A percentile compares a stretch with the other conserved stretches of the same genome.
Evolutionary conservation across 1,140 invertebrate species (phyloP).

Genomic region (Liolophura sinensis): DNA sequence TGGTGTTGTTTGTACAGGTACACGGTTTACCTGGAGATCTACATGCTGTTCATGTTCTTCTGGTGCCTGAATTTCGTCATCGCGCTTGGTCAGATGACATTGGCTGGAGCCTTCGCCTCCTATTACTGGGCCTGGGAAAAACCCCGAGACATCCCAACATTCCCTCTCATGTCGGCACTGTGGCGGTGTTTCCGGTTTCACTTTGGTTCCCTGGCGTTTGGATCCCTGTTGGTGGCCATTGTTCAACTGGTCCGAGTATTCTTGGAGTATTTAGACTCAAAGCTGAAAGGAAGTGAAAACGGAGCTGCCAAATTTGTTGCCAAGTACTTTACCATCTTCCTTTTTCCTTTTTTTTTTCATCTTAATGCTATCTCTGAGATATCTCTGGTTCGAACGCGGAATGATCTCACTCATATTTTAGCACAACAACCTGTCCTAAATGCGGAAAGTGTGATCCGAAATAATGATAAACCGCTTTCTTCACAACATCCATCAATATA

Average conservation of each 20-base stretch:
- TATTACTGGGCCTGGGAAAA: slow-evolving; percentile 93
- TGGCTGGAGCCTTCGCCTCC: slow-evolving; percentile 75
- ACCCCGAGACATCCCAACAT: slow-evolving; percentile 76
- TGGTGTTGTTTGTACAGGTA: slow-evolving; percentile 14
- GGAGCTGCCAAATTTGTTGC: slow-evolving; percentile 71
- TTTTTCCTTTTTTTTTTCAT: no score
- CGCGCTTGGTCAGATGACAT: slow-evolving; percentile 82
- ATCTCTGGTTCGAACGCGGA: no score
- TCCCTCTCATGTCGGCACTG: slow-evolving; percentile 71
- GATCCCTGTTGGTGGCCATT: not conserved
- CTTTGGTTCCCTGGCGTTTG: no score
- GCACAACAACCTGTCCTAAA: no score
- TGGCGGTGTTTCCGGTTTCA: slow-evolving; percentile 69
- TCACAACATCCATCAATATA: no score
- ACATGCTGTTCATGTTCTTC: slow-evolving; percentile 81
- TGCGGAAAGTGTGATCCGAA: no score
- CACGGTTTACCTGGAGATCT: slow-evolving; percentile 62
- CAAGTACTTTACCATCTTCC: slow-evolving; percentile 59
- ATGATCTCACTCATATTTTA: no score
- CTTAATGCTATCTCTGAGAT: no score
- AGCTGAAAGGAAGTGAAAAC: slow-evolving; percentile 69
- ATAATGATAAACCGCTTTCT: no score
- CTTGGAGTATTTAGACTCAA: slow-evolving; percentile 80
- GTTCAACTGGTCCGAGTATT: slow-evolving; percentile 80
- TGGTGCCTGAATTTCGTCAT: slow-evolving; percentile 87